Evolutionary conservation across 2,888 invertebrate genomes (phyloP).

Genomic region (Rotaria macrura): DNA sequence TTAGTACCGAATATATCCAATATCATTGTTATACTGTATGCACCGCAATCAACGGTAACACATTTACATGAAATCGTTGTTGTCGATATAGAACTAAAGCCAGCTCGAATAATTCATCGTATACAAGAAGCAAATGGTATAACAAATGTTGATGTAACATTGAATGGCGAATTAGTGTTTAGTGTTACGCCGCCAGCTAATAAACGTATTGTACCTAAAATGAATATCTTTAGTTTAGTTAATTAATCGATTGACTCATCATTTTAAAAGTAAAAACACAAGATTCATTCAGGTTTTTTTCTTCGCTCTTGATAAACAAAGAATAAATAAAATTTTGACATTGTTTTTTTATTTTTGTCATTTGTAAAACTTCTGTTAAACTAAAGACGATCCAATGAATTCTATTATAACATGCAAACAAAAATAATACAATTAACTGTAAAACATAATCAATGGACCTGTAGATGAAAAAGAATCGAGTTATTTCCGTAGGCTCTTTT

Average conservation of each 20-base stretch:
- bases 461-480: too few species aligned
- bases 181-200: background rate
- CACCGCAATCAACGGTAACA: background rate
- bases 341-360: too few species aligned
- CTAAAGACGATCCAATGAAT: too few species aligned
- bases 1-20: background rate
- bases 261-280: background rate
- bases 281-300: background rate
- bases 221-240: background rate
- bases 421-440: too few species aligned
- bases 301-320: background rate
- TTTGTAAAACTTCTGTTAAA: too few species aligned
- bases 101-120: background rate
- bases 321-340: too few species aligned
- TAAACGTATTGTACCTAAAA: background rate
- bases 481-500: too few species aligned
- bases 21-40: background rate
- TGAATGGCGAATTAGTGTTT: background rate
- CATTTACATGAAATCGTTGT: background rate
- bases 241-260: background rate
- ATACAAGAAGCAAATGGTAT: background rate
- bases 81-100: background rate
- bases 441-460: too few species aligned
- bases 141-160: background rate
- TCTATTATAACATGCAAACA: too few species aligned